Base-by-base conservation (phyloP, 53 echinoderm and acorn worm genomes). In the Pentamera pediparva region DNA sequence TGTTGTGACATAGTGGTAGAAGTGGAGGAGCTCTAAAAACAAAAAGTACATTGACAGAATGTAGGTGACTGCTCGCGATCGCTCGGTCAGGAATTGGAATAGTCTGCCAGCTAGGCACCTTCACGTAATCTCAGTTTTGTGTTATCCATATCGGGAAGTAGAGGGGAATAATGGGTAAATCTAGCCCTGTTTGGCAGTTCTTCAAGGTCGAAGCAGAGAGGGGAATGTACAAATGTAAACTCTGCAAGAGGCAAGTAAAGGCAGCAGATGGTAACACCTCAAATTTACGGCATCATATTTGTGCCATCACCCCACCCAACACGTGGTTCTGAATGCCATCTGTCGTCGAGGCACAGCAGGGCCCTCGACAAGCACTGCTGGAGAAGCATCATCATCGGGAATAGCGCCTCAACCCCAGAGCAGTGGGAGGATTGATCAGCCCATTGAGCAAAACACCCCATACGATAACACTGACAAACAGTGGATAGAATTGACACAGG, bases 131-230 rank as follows among this genome's bases (percentile, higher is more conserved):
- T n/a, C n/a, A n/a, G n/a, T n/a, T n/a, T n/a, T n/a, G n/a, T n/a
- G n/a, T n/a, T n/a, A n/a, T 41, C 43, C 43, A 41, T 41, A 41
- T 10, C 8, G 15, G 15, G 8, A 41, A 10, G 9, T 10, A 8
- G 43, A 4, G 3, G 50, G 4, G 4, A 50, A 58, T 13, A 0
- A 62, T 38, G 20, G 39, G 64, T 0, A 64, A 38, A 38, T 32
- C 33, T n/a, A 70, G 70, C 30, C 9, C 43, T 2, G 70, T 70
- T 11, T 70, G 53, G 70, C 18, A 70, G 4, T 70, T 49, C 22
- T 70, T 47, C 22, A 32, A 26, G 8, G 0, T 2, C 7, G 18
- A 25, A 24, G 49, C 47, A 0, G 70, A 70, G 15, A 12, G 4
- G 24, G 52, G 52, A n/a, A 11, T 26, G n/a, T 30, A 3, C 32